These are phyloP conservation scores for Meteorus cinctellus DNA, from an alignment of 2,888 invertebrate genomes.

Conservation along the genomic window DNA sequence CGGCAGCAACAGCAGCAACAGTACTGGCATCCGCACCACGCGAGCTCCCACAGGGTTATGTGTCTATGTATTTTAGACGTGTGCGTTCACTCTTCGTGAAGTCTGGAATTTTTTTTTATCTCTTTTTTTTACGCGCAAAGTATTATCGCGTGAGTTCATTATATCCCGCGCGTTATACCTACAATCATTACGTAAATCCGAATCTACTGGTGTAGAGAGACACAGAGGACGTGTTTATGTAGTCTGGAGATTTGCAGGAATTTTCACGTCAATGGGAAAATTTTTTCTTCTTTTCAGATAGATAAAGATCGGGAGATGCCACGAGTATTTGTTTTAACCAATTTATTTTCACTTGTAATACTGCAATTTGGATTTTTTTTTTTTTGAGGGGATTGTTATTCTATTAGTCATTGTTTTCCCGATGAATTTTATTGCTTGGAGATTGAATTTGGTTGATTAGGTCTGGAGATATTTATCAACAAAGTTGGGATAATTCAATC, in stretches of 20 bases:
- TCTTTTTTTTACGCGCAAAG: slow-evolving; percentile 34
- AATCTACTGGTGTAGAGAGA: slow-evolving; percentile 43
- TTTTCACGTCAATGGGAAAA: neutral
- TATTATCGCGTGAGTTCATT: slow-evolving; percentile 70
- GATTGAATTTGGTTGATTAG: too few species aligned
- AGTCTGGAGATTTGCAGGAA: neutral
- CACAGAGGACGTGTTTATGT: neutral
- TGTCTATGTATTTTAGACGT: neutral
- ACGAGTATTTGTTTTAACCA: too few species aligned
- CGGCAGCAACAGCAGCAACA: slow-evolving; percentile 7
- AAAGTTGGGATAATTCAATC: too few species aligned
- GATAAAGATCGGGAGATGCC: too few species aligned
- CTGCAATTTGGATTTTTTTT: too few species aligned
- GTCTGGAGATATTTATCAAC: too few species aligned
- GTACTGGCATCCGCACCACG: slow-evolving; percentile 25
- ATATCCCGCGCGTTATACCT: slow-evolving; percentile 54
- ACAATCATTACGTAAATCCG: slow-evolving; percentile 61
- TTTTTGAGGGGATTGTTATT: too few species aligned
- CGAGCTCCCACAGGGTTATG: slow-evolving; percentile 53
- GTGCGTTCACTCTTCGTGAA: slow-evolving; percentile 56
- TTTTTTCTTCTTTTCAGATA: neutral
- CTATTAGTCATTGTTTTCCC: too few species aligned
- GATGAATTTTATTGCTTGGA: too few species aligned
- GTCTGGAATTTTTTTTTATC: slow-evolving; percentile 31
- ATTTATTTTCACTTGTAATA: too few species aligned